Conservation (phyloP, 2,888 invertebrate genomes). For the Tillus elongatus region DNA sequence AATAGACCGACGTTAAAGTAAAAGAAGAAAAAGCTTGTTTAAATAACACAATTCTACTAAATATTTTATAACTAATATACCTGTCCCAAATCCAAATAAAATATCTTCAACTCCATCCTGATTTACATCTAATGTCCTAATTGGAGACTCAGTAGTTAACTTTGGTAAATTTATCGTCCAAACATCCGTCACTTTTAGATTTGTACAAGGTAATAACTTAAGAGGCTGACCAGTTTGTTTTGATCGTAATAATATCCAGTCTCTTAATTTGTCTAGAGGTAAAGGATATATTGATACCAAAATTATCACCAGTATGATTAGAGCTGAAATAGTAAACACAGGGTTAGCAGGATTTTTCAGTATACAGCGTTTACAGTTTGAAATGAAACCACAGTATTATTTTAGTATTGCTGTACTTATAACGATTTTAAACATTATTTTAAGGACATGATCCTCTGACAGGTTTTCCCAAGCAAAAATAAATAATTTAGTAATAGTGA, state of each 20-base stretch:
- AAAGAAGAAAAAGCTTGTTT: no score
- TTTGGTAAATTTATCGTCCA: constrained; percentile 63
- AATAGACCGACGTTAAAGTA: no score
- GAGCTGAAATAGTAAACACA: constrained; percentile 43
- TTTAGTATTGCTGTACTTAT: no score
- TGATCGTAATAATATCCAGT: constrained; percentile 46
- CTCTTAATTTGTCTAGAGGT: constrained; percentile 51
- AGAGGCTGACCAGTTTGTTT: constrained; percentile 21
- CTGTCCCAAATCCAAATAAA: constrained; percentile 69
- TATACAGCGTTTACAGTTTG: no score
- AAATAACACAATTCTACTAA: no score
- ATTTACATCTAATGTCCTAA: constrained; percentile 63
- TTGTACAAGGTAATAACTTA: constrained; percentile 51
- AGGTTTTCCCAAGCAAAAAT: no score
- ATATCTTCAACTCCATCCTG: constrained; percentile 62
- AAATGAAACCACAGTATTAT: no score
- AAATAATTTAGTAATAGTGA: no score
- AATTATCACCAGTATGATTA: constrained; percentile 55
- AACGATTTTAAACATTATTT: no score
- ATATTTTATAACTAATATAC: constrained; percentile 38
- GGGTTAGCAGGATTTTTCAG: no score
- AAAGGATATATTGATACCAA: constrained; percentile 57
- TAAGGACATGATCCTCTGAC: no score
- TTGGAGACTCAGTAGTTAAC: constrained; percentile 63
- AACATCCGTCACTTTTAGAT: constrained; percentile 49